These are phyloP conservation scores for Drosophila hydei DNA, from an alignment of 1,140 invertebrate species.

Conservation along the genomic window DNA sequence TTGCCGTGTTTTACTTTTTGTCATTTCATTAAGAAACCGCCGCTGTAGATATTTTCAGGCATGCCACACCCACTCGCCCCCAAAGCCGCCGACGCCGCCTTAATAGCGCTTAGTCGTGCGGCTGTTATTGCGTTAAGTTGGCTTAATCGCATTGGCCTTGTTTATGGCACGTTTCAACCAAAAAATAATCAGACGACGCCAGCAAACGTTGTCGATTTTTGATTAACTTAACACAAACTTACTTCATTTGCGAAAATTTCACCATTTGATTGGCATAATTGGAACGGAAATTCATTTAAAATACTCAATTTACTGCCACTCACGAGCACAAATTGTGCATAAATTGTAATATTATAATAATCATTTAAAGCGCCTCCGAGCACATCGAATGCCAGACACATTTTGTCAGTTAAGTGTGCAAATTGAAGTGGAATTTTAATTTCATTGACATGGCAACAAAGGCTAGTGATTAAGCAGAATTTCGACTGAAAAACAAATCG, in stretches of 20 bases:
- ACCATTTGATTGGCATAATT: constrained; percentile 6
- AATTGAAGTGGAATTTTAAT: constrained; percentile 1
- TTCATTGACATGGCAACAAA: constrained; percentile 13
- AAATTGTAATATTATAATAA: constrained; percentile 9
- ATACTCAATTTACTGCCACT: constrained; percentile 15
- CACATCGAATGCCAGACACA: constrained; percentile 1
- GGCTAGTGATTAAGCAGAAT: not conserved
- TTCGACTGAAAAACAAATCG: too few relatives aligned
- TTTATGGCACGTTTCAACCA: constrained; percentile 61
- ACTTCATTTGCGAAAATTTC: constrained; percentile 28
- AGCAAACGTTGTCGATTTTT: constrained; percentile 47
- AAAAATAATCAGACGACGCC: constrained; percentile 51
- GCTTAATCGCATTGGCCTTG: constrained; percentile 46
- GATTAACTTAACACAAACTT: constrained; percentile 55
- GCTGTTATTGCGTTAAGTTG: constrained; percentile 25
- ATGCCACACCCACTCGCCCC: not conserved
- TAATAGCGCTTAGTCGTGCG: constrained; percentile 25
- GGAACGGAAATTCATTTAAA: constrained; percentile 32
- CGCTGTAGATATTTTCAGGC: constrained; percentile 18
- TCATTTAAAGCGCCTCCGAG: not conserved
- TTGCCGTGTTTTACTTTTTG: constrained; percentile 65
- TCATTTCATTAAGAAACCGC: constrained; percentile 65
- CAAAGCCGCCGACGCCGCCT: not conserved
- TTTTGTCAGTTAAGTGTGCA: not conserved
- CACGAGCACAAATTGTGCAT: not conserved